These are phyloP conservation scores for Acanthosepion pharaonis DNA, from an alignment of 2,888 invertebrate species.

Conservation along the genomic window DNA sequence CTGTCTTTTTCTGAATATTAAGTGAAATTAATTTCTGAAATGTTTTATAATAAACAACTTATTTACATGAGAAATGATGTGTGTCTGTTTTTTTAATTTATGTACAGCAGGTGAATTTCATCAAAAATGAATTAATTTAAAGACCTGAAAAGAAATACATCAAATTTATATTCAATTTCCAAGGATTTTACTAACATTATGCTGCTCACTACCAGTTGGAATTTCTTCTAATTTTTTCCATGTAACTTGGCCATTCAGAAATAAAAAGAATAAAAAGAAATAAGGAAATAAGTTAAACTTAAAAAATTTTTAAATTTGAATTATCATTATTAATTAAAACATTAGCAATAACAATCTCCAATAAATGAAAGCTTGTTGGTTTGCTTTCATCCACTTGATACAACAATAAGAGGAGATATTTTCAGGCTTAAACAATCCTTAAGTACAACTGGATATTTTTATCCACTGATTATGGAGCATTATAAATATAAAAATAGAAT, in stretches of 20 bases:
- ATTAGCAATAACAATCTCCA: neutral
- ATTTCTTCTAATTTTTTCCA: neutral
- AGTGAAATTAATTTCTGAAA: neutral
- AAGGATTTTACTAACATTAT: neutral
- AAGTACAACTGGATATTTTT: neutral
- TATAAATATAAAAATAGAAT: no score
- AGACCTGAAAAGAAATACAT: neutral
- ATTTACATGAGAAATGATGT: neutral
- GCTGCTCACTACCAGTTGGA: neutral
- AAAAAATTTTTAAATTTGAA: neutral
- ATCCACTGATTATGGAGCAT: neutral
- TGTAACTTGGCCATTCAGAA: neutral
- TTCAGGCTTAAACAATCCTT: neutral
- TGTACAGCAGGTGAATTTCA: conserved; percentile 20
- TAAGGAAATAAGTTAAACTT: neutral
- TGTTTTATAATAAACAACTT: conserved; percentile 13
- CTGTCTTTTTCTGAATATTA: neutral
- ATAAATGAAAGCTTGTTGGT: neutral
- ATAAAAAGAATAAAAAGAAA: neutral
- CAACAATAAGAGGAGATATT: neutral
- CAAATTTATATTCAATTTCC: neutral
- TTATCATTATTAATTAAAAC: neutral
- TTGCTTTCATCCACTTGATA: neutral
- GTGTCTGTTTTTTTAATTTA: neutral
- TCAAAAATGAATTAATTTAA: neutral